phyloP scores from a whole-genome alignment of 2,888 invertebrate species.

The Eupithecia subumbrata region DNA sequence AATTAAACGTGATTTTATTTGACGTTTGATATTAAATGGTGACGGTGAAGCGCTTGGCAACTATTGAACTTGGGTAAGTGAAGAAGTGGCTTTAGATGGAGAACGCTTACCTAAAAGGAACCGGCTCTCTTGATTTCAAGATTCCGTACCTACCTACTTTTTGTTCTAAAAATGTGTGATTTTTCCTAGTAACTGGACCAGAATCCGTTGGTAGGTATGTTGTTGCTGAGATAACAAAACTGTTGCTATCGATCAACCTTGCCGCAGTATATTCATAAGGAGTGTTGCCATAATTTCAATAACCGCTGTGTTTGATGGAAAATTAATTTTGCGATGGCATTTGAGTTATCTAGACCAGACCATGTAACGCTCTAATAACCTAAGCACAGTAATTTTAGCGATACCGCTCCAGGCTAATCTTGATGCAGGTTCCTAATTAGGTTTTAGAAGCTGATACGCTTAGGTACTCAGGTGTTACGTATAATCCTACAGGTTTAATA shows the following conservation, averaged over 20 bases:
- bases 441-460: constrained; percentile 15
- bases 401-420: constrained; percentile 48
- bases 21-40: background rate
- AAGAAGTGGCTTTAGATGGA: background rate
- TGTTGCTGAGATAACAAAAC: too few species aligned
- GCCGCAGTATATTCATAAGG: background rate
- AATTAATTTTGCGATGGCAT: constrained; percentile 2
- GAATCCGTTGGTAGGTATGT: background rate
- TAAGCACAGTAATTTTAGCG: constrained; percentile 48
- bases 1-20: too few species aligned
- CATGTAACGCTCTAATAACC: constrained; percentile 52
- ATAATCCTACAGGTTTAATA: background rate
- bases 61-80: background rate
- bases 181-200: background rate
- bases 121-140: background rate
- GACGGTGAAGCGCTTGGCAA: background rate
- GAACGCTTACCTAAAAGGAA: background rate
- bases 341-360: background rate
- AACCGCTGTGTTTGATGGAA: background rate
- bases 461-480: background rate
- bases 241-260: background rate
- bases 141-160: background rate
- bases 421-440: constrained; percentile 38
- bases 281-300: background rate
- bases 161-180: background rate